phyloP scores from a whole-genome alignment of 2,797 vertebrate species.

The Rousettus madagascariensis region DNA sequence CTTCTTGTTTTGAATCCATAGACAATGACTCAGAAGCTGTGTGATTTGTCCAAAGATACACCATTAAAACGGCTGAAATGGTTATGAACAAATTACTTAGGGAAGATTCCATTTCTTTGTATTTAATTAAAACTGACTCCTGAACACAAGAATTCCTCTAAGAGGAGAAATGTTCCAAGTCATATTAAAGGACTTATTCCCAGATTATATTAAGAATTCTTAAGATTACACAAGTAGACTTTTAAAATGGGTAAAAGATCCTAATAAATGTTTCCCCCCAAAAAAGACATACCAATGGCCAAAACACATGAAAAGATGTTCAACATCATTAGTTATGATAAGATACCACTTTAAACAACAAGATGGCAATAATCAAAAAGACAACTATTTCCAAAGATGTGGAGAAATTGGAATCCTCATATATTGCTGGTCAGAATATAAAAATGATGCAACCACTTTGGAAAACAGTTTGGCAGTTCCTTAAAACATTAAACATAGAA shows the following conservation, averaged over 20 bases:
- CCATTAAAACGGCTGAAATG: neutral
- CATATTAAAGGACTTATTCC: neutral
- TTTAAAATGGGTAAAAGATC: neutral
- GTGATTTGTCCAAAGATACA: neutral
- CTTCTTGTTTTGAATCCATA: neutral
- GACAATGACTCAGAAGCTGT: neutral
- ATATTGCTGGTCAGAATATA: neutral
- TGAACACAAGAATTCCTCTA: neutral
- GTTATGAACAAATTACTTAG: neutral
- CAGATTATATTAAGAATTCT: neutral
- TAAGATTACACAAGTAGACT: neutral
- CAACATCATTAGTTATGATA: neutral
- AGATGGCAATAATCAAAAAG: neutral
- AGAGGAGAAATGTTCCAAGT: neutral
- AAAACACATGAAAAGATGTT: neutral
- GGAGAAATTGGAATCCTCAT: neutral
- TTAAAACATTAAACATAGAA: slow-evolving; percentile 34
- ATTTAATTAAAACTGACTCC: neutral
- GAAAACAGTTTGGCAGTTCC: neutral
- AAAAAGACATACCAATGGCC: neutral
- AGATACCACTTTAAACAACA: neutral
- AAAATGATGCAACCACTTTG: neutral
- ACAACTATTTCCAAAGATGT: neutral
- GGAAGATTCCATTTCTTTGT: neutral
- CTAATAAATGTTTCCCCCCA: neutral